These are phyloP conservation scores for Melanaphis sacchari DNA, from an alignment of 1,140 invertebrate genomes.

Conservation along the genomic window DNA sequence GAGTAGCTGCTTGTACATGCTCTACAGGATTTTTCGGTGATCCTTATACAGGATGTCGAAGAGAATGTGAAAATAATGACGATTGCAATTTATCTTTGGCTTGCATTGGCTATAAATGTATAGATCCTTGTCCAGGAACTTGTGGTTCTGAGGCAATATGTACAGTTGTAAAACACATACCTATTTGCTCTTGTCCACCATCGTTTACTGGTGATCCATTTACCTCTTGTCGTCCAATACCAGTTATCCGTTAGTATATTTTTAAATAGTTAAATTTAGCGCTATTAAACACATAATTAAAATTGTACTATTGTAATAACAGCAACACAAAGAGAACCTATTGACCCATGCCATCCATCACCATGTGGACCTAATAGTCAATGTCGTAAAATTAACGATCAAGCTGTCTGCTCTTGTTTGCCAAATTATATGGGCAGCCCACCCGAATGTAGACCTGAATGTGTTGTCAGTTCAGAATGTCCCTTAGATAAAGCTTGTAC, in stretches of 20 bases:
- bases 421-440: constrained; percentile 68
- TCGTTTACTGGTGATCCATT: constrained; percentile 71
- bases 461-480: constrained; percentile 69
- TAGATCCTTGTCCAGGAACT: constrained; percentile 67
- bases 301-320: neutral
- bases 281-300: neutral
- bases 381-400: constrained; percentile 67
- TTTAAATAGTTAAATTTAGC: neutral
- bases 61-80: constrained; percentile 63
- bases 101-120: constrained; percentile 67
- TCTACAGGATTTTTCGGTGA: constrained; percentile 65
- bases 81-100: constrained; percentile 67
- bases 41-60: constrained; percentile 65
- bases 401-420: constrained; percentile 69
- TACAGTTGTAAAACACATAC: constrained; percentile 66
- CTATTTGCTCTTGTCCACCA: constrained; percentile 66
- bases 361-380: constrained; percentile 77
- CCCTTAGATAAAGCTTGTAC: constrained; percentile 67
- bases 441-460: constrained; percentile 68
- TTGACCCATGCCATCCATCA: constrained; percentile 71
- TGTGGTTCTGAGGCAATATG: constrained; percentile 69
- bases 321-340: constrained; percentile 53
- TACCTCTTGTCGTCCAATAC: constrained; percentile 64
- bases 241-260: constrained; percentile 63
- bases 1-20: constrained; percentile 65